Evolutionary conservation across 2,113 vertebrate species (phyloP).

Genomic region (Peucedramus taeniatus): DNA sequence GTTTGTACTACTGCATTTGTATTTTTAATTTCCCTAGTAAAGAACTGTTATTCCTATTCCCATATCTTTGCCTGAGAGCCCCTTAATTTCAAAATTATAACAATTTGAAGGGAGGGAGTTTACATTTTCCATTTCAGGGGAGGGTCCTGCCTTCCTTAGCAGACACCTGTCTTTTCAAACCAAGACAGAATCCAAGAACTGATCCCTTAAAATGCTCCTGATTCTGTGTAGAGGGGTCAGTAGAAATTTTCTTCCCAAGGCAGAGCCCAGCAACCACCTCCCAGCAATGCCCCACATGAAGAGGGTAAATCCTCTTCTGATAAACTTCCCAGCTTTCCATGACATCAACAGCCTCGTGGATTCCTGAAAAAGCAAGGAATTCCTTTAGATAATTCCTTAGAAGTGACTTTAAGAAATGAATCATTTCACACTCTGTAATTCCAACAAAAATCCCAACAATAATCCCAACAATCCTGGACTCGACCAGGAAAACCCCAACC

Average conservation of each 20-base stretch:
- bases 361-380: neutral
- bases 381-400: neutral
- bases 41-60: too few species aligned
- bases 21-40: too few species aligned
- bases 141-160: neutral
- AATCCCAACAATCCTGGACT: too few species aligned
- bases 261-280: neutral
- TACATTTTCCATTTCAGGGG: neutral
- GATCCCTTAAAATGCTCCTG: neutral
- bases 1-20: too few species aligned
- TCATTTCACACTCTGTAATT: neutral
- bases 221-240: neutral
- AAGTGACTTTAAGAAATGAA: neutral
- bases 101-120: too few species aligned
- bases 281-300: neutral
- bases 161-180: neutral
- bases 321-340: neutral
- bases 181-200: neutral
- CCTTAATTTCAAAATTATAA: too few species aligned
- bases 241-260: neutral
- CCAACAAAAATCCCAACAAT: neutral
- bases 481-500: neutral
- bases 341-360: neutral
- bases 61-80: too few species aligned
- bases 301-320: neutral